Base-by-base conservation (phyloP, 1,140 invertebrate genomes). In the Lasioglossum baleicum region DNA sequence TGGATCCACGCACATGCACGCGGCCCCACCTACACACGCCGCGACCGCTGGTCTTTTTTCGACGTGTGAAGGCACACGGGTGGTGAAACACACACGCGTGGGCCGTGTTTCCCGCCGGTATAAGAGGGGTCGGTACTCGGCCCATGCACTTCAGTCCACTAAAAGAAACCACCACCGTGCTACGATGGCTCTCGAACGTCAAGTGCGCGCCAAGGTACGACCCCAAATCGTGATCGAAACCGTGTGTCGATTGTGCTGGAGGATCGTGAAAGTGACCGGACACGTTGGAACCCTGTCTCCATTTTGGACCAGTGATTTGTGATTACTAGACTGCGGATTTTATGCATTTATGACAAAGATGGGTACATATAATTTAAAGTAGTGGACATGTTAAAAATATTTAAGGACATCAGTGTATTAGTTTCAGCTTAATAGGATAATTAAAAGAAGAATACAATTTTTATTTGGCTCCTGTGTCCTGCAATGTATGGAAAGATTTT, bases 161-260 rank as follows among this genome's bases (percentile, higher is more conserved):
- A 75, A 87, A 88, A 93, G 82, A 88, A 89, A 91, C 91, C 51
- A 92, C 88, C 88, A 91, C 90, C 35, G 15, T 48, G 53, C 70
- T 94, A 94, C 85, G 87, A 96, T 96, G 96, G 96, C 96, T 94
- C 94, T 96, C 90, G 96, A 96, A 95, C 95, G 96, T 94, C 95
- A 96, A 95, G 96, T 96, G 91, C 95, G 95, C 89, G 95, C 95
- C 90, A 96, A 96, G 95, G 96, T 96, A 94, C 94, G 92, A 15
- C 31, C 51, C 31, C 15, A 20, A 31, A 64, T 6, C 70, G 53
- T 48, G 61, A 66, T 31, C 61, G 44, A 44, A 13, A 10, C 44
- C 35, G 48, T 44, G 61, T 40, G 2, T 26, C 26, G 44, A 11
- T 20, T 13, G 48, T 44, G 68, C n/a, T 8, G 42, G 6, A 48